Base-by-base conservation (phyloP, 2,113 vertebrate genomes). In the Rousettus leschenaultii region DNA sequence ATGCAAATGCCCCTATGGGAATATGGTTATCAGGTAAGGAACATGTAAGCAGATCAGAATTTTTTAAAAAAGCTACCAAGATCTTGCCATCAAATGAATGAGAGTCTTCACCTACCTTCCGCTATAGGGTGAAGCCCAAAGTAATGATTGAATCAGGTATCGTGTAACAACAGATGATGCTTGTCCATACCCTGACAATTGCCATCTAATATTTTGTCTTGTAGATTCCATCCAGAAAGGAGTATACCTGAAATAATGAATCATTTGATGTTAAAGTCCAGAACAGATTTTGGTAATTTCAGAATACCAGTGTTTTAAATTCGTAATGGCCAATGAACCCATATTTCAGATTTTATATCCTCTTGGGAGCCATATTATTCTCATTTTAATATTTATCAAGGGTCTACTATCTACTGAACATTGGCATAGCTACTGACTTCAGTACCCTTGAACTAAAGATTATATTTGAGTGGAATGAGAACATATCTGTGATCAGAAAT, bases 271-370 rank as follows among this genome's bases (percentile, higher is more conserved):
- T 82, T 88, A 59, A 75, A 38, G 1, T 86, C 22, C 21, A 79
- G 21, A 71, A 38, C 5, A 73, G 4, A 83, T 88, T 71, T 88
- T 65, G 22, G 19, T 24, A 79, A 77, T 77, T 95, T 90, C 78
- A 90, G 94, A 85, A 38, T 71, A 35, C n/a, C n/a, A 53, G 9
- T 89, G 43, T 53, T 96, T 96, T 71, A 65, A 71, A 90, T 94
- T 95, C 75, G 80, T 68, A 30, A 66, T 88, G 66, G 19, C 19
- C 8, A 82, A 2, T 66, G 35, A 30, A 1, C 7, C 16, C 66
- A 0, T 18, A 43, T 88, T 91, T 94, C 12, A 65, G 63, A 75
- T 70, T 26, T 61, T 75, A 43, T 51, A 63, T 71, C 26, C 16
- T 92, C 59, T 68, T 94, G 2, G 14, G 55, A 95, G 40, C 57